A percentile compares a stretch with the other conserved stretches of the same genome.
Conservation (phyloP, 2,888 invertebrate genomes). For the Caenorhabditis panamensis region DNA sequence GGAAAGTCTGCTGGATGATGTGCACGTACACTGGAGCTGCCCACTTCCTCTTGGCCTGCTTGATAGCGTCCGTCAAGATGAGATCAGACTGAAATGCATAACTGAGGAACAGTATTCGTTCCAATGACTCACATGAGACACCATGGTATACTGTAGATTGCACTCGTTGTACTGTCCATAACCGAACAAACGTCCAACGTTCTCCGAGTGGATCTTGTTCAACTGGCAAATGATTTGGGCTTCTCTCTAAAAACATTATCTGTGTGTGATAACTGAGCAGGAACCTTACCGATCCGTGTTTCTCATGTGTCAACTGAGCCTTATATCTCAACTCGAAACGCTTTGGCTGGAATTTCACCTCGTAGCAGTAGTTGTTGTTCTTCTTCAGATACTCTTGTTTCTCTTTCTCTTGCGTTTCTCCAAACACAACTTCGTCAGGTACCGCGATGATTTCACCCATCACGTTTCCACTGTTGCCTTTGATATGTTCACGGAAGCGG, state of each 20-base stretch:
- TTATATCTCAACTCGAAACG: not conserved
- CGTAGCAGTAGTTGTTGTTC: not conserved
- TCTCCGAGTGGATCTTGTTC: not conserved
- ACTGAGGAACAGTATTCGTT: no score
- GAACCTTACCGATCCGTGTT: not conserved
- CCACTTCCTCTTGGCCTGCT: not conserved
- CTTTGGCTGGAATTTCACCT: not conserved
- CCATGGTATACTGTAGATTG: constrained; percentile 18
- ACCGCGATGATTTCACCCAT: not conserved
- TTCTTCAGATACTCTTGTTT: no score
- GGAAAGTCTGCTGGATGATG: constrained; percentile 37
- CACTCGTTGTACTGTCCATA: constrained; percentile 7
- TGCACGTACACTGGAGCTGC: not conserved
- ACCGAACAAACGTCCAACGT: constrained; percentile 10
- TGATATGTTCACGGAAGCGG: not conserved
- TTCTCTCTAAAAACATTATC: constrained; percentile 28
- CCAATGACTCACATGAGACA: not conserved
- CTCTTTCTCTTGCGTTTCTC: not conserved
- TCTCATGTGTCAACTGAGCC: not conserved
- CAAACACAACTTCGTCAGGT: not conserved
- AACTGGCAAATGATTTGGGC: constrained; percentile 17
- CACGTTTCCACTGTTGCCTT: not conserved
- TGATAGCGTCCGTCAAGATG: not conserved
- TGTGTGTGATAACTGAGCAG: not conserved
- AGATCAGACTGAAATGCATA: not conserved